Evolutionary conservation across 2,888 invertebrate genomes (phyloP).

Genomic region (Aspidiotus rigidus): DNA sequence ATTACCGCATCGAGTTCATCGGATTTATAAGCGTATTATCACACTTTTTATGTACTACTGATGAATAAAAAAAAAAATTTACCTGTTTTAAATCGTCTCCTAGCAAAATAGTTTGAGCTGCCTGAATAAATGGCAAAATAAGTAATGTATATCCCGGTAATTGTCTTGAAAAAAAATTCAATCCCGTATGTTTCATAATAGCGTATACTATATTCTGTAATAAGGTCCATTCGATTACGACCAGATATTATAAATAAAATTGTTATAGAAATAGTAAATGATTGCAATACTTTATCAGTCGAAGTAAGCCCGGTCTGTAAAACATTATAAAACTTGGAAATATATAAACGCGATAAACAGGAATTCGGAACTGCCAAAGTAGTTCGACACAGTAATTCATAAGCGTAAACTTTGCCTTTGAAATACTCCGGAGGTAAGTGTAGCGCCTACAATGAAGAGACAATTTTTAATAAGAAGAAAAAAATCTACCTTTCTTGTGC

Average conservation of each 20-base stretch:
- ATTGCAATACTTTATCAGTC: constrained; percentile 51
- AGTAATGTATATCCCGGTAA: constrained; percentile 81
- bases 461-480: constrained; percentile 4
- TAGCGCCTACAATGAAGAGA: constrained; percentile 48
- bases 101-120: constrained; percentile 76
- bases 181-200: constrained; percentile 68
- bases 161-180: constrained; percentile 74
- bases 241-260: background rate
- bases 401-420: constrained; percentile 73
- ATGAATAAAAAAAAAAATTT: constrained; percentile 34
- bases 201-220: constrained; percentile 64
- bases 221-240: constrained; percentile 15
- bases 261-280: constrained; percentile 1
- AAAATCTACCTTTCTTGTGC: background rate
- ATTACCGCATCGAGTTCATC: too few relatives aligned
- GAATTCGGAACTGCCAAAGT: constrained; percentile 53
- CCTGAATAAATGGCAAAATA: constrained; percentile 79
- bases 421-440: constrained; percentile 63
- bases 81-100: constrained; percentile 59
- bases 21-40: too few relatives aligned
- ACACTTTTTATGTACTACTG: too few relatives aligned
- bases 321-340: constrained; percentile 78
- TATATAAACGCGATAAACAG: constrained; percentile 55
- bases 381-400: constrained; percentile 69
- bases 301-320: constrained; percentile 60